Evolutionary conservation across 1,140 invertebrate species (phyloP).

Genomic region (Drosophila repletoides): DNA sequence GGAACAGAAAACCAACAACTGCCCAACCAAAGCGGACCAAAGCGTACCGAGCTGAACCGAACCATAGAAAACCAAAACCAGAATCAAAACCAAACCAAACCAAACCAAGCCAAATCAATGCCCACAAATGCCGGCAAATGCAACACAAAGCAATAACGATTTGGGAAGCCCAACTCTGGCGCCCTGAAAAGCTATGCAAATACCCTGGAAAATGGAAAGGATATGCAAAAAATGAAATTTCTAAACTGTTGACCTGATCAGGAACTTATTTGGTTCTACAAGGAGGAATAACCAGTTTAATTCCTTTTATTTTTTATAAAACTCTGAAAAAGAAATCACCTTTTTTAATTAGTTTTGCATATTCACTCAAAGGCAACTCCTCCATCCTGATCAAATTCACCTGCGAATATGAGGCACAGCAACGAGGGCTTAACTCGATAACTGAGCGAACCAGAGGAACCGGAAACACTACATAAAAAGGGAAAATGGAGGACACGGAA

Average conservation of each 20-base stretch:
- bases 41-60: slow-evolving; percentile 40
- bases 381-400: too few relatives aligned
- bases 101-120: slow-evolving; percentile 70
- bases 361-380: not conserved
- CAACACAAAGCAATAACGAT: slow-evolving; percentile 42
- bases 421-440: not conserved
- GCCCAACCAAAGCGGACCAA: slow-evolving; percentile 37
- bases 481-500: not conserved
- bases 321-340: not conserved
- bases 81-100: slow-evolving; percentile 12
- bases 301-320: not conserved
- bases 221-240: not conserved
- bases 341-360: slow-evolving; percentile 1
- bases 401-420: not conserved
- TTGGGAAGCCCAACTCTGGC: not conserved
- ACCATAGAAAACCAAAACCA: not conserved
- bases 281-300: too few relatives aligned
- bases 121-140: slow-evolving; percentile 56
- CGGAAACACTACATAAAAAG: not conserved
- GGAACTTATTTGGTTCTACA: too few relatives aligned
- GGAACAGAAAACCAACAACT: slow-evolving; percentile 21
- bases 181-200: not conserved
- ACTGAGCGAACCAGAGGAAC: too few relatives aligned
- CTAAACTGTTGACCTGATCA: too few relatives aligned
- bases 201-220: slow-evolving; percentile 8